Percentiles rank a stretch among this genome's conserved stretches.
phyloP scores from a whole-genome alignment of 2,113 vertebrate genomes.

The Nycticorax nycticorax region DNA sequence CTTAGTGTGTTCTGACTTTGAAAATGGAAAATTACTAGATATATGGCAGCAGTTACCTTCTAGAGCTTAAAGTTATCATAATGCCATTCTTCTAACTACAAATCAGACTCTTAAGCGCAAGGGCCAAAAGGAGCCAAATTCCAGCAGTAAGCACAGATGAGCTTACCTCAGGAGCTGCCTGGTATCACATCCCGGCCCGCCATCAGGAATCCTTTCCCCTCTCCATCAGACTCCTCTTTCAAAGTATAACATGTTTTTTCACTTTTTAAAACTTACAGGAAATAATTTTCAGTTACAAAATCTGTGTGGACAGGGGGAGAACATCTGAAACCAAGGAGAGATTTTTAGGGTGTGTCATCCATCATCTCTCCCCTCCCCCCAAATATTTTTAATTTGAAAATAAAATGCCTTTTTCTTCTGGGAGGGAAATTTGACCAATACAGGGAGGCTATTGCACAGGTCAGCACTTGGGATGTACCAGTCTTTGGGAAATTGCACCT shows the following conservation, averaged over 20 bases:
- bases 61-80: neutral
- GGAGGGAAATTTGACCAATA: neutral
- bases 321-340: neutral
- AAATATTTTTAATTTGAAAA: neutral
- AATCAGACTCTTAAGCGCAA: neutral
- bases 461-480: neutral
- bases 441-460: neutral
- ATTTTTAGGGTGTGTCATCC: neutral
- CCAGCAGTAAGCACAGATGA: neutral
- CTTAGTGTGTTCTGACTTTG: slow-evolving; percentile 10
- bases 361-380: fast-evolving
- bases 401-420: neutral
- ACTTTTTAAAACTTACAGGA: neutral
- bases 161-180: neutral
- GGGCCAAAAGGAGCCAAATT: neutral
- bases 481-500: neutral
- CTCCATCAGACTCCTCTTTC: neutral
- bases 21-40: neutral
- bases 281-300: neutral
- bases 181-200: neutral
- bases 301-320: neutral
- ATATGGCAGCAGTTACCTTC: neutral
- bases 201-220: neutral
- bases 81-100: neutral
- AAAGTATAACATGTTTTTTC: neutral